These are phyloP conservation scores for Pseudococcus viburni DNA, from an alignment of 2,888 invertebrate genomes.

Conservation along the genomic window DNA sequence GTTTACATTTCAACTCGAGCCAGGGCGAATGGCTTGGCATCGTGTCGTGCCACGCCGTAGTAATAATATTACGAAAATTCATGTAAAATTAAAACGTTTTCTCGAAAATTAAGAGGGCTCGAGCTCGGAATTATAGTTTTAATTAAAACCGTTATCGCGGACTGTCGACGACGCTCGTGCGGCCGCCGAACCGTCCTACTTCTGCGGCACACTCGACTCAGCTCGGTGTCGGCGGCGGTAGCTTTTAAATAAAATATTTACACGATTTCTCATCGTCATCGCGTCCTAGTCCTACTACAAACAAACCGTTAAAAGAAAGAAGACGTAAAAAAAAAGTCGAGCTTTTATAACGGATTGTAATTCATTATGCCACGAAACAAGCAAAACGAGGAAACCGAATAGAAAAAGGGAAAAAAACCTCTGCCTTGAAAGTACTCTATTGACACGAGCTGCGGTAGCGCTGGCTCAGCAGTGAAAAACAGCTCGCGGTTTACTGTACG, in stretches of 20 bases:
- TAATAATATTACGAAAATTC: conserved; percentile 18
- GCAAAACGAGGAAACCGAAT: neutral
- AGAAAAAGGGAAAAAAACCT: neutral
- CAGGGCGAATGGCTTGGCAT: too few relatives aligned
- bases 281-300: neutral
- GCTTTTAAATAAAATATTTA: conserved; percentile 23
- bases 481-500: neutral
- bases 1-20: too few relatives aligned
- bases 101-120: conserved; percentile 27
- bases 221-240: neutral
- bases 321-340: neutral
- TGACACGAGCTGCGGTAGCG: neutral
- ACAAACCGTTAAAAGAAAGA: neutral
- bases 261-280: conserved; percentile 20
- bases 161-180: neutral
- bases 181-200: neutral
- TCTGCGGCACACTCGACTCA: neutral
- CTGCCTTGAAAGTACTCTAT: neutral
- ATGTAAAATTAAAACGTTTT: conserved; percentile 43
- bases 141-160: conserved; percentile 25
- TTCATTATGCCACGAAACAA: conserved; percentile 17
- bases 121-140: conserved; percentile 25
- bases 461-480: too few relatives aligned
- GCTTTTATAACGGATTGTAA: neutral
- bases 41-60: too few relatives aligned